These are phyloP conservation scores for Cossypha polioptera DNA, from an alignment of 2,797 vertebrate species.

Conservation along the genomic window DNA sequence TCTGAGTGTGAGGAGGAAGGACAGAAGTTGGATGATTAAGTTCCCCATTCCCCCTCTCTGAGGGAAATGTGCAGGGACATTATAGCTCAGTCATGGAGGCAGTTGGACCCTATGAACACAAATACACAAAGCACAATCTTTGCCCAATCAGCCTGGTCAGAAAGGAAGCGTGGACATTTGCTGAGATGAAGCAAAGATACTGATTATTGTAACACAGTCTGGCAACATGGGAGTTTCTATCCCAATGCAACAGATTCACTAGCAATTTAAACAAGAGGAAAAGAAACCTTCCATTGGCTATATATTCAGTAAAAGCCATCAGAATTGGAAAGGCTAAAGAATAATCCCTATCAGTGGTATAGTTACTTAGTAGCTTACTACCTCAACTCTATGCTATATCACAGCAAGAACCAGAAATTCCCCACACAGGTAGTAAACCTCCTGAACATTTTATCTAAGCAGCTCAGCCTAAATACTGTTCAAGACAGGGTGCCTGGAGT, in stretches of 20 bases:
- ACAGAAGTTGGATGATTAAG: neutral
- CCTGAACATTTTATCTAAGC: neutral
- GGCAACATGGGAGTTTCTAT: neutral
- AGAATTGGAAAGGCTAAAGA: neutral
- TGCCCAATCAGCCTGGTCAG: neutral
- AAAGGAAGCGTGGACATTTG: neutral
- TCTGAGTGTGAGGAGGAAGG: neutral
- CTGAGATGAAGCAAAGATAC: neutral
- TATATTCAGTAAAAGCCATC: neutral
- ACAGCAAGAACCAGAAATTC: neutral
- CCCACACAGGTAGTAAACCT: neutral
- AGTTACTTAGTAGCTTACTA: neutral
- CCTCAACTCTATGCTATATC: neutral
- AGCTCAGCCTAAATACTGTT: neutral
- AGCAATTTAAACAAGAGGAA: neutral
- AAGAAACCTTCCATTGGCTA: neutral
- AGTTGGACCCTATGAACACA: neutral
- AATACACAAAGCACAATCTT: neutral
- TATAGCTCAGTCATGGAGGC: accelerated
- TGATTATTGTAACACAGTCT: neutral
- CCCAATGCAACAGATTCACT: neutral
- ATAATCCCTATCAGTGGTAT: neutral
- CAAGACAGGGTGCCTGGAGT: neutral
- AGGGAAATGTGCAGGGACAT: neutral
- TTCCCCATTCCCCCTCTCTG: neutral